A percentile compares a stretch with the other conserved stretches of the same genome.
These are phyloP conservation scores for Balanococcus diminutus DNA, from an alignment of 2,888 invertebrate genomes.

Conservation along the genomic window DNA sequence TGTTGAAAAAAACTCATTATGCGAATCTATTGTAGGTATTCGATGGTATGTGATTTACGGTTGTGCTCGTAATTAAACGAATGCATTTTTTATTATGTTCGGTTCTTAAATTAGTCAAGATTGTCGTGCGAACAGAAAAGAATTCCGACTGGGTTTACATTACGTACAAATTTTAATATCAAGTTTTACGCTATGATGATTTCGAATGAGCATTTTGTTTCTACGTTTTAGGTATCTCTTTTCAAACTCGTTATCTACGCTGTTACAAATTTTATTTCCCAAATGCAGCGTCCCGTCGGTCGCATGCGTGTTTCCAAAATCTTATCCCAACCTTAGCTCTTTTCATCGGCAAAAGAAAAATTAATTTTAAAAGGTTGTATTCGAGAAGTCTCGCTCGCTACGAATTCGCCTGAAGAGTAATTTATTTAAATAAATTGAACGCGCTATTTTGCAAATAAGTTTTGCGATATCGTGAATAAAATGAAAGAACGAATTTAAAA, in stretches of 20 bases:
- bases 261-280: neutral
- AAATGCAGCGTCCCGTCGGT: neutral
- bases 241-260: neutral
- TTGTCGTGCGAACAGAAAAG: neutral
- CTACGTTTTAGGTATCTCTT: neutral
- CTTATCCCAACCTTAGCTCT: neutral
- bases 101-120: neutral
- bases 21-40: neutral
- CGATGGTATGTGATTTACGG: neutral
- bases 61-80: neutral
- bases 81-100: neutral
- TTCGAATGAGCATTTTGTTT: neutral
- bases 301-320: neutral
- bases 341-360: neutral
- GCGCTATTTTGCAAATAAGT: neutral
- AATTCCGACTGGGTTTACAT: neutral
- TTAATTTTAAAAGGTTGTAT: neutral
- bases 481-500: neutral
- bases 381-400: neutral
- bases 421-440: neutral
- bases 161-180: neutral
- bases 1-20: neutral
- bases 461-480: neutral
- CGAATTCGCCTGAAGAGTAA: neutral
- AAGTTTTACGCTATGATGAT: neutral